Percentiles rank a stretch among this genome's conserved stretches.
These are phyloP conservation scores for Neoitamus cyanurus DNA, from an alignment of 2,888 invertebrate genomes.

Conservation along the genomic window DNA sequence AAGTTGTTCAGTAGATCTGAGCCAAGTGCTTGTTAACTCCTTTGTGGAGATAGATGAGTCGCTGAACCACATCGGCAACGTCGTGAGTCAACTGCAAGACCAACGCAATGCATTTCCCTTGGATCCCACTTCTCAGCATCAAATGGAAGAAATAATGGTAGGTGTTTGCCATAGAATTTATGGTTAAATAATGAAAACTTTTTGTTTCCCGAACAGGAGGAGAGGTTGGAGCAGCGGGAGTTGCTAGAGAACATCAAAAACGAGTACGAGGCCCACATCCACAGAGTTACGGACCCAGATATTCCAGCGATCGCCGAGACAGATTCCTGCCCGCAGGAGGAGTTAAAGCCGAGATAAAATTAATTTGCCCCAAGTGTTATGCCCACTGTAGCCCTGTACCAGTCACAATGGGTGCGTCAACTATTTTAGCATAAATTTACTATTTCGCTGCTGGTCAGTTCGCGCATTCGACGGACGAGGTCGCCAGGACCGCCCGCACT, in stretches of 20 bases:
- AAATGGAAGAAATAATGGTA: conserved; percentile 63
- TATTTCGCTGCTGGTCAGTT: conserved; percentile 19
- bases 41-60: conserved; percentile 61
- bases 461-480: neutral
- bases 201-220: conserved; percentile 58
- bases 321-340: conserved; percentile 8
- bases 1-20: conserved; percentile 57
- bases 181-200: neutral
- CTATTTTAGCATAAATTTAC: conserved; percentile 6
- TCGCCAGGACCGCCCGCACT: neutral
- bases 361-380: conserved; percentile 52
- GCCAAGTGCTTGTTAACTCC: conserved; percentile 60
- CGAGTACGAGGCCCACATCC: conserved; percentile 62
- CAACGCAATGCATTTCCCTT: conserved; percentile 60
- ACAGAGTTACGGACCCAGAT: conserved; percentile 50
- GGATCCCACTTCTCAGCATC: conserved; percentile 59
- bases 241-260: conserved; percentile 62
- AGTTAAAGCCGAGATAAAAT: conserved; percentile 51
- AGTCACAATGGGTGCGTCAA: conserved; percentile 1
- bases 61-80: conserved; percentile 60
- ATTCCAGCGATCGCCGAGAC: neutral
- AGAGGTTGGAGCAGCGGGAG: conserved; percentile 64
- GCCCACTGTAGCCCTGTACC: neutral
- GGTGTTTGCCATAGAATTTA: conserved; percentile 44
- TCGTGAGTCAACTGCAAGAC: conserved; percentile 61